phyloP scores from a whole-genome alignment of 2,888 invertebrate genomes.

The Zele albiditarsus region DNA sequence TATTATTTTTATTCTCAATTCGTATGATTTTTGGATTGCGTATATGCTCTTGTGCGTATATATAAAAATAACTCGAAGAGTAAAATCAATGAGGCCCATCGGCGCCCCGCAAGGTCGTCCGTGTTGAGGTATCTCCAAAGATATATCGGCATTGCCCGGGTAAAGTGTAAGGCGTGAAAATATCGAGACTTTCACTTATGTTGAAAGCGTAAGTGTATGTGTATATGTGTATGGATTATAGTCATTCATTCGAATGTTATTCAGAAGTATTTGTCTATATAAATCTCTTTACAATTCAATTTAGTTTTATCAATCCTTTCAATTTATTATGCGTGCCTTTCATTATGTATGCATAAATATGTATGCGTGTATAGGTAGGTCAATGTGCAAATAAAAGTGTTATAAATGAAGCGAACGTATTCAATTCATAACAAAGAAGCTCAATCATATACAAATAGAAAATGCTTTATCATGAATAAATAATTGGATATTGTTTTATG shows the following conservation, averaged over 20 bases:
- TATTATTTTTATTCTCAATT: neutral
- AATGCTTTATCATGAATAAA: neutral
- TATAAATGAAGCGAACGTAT: neutral
- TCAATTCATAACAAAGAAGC: neutral
- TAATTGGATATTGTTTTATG: neutral
- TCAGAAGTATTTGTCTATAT: conserved; percentile 8
- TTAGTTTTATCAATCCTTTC: conserved; percentile 13
- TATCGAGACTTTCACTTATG: conserved; percentile 53
- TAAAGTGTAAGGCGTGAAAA: conserved; percentile 45
- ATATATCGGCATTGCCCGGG: conserved; percentile 26
- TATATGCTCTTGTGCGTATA: conserved; percentile 20
- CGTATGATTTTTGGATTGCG: conserved; percentile 2
- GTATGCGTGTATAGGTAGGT: neutral
- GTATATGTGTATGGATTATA: conserved; percentile 21
- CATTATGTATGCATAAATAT: neutral
- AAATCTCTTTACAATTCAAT: conserved; percentile 8
- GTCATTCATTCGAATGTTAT: conserved; percentile 30
- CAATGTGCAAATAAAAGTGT: neutral
- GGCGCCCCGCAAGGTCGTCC: conserved; percentile 38
- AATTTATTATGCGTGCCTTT: conserved; percentile 9
- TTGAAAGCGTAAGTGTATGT: conserved; percentile 25
- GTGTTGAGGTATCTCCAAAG: conserved; percentile 28
- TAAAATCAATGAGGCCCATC: conserved; percentile 37
- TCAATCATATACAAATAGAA: neutral
- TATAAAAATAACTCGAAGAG: conserved; percentile 47